These are phyloP conservation scores for Danaus chrysippus DNA, from an alignment of 2,888 invertebrate species.

Conservation along the genomic window DNA sequence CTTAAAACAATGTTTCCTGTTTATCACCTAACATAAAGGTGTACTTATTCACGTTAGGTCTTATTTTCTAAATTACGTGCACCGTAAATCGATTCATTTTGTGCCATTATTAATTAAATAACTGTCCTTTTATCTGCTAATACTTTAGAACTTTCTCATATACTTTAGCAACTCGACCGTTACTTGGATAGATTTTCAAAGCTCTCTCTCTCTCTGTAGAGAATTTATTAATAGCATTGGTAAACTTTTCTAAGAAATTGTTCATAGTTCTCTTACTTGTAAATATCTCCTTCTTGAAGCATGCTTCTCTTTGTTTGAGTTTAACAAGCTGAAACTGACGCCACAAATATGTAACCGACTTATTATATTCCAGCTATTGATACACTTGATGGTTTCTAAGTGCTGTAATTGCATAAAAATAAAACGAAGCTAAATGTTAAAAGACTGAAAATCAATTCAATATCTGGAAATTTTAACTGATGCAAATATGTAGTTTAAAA, in stretches of 20 bases:
- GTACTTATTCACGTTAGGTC: too few relatives aligned
- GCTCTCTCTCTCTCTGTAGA: slow-evolving; percentile 14
- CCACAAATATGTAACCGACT: slow-evolving; percentile 30
- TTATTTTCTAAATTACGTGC: slow-evolving; percentile 23
- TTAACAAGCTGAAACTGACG: slow-evolving; percentile 22
- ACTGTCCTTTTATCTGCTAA: slow-evolving; percentile 26
- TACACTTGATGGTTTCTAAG: too few relatives aligned
- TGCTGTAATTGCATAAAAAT: too few relatives aligned
- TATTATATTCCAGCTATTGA: slow-evolving; percentile 12
- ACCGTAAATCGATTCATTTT: slow-evolving; percentile 28
- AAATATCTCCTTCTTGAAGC: slow-evolving; percentile 24
- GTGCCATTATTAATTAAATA: slow-evolving; percentile 31
- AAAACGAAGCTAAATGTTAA: too few relatives aligned
- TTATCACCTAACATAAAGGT: too few relatives aligned
- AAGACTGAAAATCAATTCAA: too few relatives aligned
- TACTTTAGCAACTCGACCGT: slow-evolving; percentile 26
- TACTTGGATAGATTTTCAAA: slow-evolving; percentile 30
- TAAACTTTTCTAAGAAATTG: too few relatives aligned
- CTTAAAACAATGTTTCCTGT: too few relatives aligned
- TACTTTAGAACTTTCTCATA: slow-evolving; percentile 28
- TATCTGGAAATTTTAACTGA: too few relatives aligned
- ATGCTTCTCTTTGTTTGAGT: slow-evolving; percentile 27
- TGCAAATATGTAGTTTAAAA: too few relatives aligned
- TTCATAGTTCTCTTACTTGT: too few relatives aligned
- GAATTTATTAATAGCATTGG: too few relatives aligned